A percentile compares a stretch with the other conserved stretches of the same genome.
These are phyloP conservation scores for Caiman crocodilus DNA, from an alignment of 2,797 vertebrate species.

Conservation along the genomic window DNA sequence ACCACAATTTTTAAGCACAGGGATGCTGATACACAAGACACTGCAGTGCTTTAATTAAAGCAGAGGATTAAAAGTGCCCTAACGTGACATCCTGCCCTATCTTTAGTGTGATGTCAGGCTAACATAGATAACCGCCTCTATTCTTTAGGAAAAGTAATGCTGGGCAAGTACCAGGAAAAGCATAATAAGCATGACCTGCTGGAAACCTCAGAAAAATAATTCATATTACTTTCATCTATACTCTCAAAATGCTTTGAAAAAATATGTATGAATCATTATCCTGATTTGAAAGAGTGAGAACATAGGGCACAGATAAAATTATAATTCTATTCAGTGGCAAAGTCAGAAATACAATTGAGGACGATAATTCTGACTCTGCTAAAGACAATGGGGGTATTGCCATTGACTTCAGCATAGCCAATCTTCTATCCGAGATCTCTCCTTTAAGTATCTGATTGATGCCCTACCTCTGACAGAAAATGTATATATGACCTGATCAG, in stretches of 20 bases:
- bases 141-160: background rate
- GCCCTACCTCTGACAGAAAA: background rate
- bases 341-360: background rate
- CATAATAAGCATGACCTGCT: rapidly evolving
- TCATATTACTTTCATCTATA: background rate
- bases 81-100: too few relatives aligned
- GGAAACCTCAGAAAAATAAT: background rate
- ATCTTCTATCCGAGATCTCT: background rate
- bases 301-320: background rate
- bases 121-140: too few relatives aligned
- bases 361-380: background rate
- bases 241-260: background rate
- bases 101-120: too few relatives aligned
- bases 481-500: background rate
- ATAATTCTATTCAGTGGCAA: background rate
- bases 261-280: background rate
- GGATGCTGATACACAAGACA: too few relatives aligned
- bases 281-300: background rate
- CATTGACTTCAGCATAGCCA: background rate
- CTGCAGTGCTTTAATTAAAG: too few relatives aligned
- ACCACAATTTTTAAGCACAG: too few relatives aligned
- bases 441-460: background rate
- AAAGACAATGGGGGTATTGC: background rate
- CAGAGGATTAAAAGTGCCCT: too few relatives aligned
- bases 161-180: background rate